Conservation (phyloP, 1,140 invertebrate species). For the Elysia chlorotica region DNA sequence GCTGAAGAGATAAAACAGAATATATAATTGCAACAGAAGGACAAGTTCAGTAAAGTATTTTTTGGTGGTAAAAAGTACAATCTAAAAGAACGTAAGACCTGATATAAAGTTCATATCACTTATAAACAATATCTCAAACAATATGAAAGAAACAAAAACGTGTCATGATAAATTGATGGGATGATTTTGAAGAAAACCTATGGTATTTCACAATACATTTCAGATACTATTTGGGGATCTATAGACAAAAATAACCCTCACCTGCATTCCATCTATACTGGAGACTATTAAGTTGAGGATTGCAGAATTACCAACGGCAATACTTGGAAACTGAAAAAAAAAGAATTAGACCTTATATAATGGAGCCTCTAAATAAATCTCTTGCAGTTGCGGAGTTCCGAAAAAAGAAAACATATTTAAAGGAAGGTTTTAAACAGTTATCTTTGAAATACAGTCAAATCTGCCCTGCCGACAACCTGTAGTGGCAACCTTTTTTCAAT, state of each 20-base stretch:
- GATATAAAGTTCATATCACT: too few relatives aligned
- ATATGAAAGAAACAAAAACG: too few relatives aligned
- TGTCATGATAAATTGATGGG: too few relatives aligned
- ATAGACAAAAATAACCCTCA: too few relatives aligned
- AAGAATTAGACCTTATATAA: conserved; percentile 15
- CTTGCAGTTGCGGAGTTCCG: too few relatives aligned
- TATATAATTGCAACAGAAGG: background rate
- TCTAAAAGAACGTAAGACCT: background rate
- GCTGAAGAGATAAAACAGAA: conserved; percentile 56
- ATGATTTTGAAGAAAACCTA: too few relatives aligned
- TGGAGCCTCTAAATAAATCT: too few relatives aligned
- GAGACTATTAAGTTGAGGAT: conserved; percentile 86
- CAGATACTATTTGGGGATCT: too few relatives aligned
- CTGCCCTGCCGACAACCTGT: too few relatives aligned
- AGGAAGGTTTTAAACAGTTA: background rate
- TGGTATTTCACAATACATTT: too few relatives aligned
- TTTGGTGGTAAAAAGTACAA: background rate
- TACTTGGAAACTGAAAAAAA: conserved; percentile 75
- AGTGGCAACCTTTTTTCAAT: too few relatives aligned
- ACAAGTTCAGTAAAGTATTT: background rate
- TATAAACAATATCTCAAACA: too few relatives aligned
- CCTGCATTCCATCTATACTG: conserved; percentile 83
- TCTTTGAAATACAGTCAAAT: background rate
- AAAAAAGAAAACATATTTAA: background rate
- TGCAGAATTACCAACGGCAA: conserved; percentile 83